A percentile compares a stretch with the other conserved stretches of the same genome.
These are phyloP conservation scores for Smittia aterrima DNA, from an alignment of 2,888 invertebrate genomes.

Conservation along the genomic window DNA sequence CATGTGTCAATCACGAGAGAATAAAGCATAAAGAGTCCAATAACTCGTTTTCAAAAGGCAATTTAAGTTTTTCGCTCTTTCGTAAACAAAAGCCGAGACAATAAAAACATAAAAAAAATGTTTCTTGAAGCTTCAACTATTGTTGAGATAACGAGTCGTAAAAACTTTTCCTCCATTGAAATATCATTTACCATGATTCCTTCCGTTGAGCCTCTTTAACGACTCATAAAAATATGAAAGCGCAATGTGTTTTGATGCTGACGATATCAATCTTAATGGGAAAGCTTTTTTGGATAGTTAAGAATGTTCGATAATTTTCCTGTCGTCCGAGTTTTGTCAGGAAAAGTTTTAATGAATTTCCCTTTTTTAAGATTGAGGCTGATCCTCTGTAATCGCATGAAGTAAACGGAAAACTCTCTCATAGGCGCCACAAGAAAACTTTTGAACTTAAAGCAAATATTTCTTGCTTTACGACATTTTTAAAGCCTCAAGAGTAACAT, in stretches of 20 bases:
- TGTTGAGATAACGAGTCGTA: background rate
- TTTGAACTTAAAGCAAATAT: too few relatives aligned
- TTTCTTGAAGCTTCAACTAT: background rate
- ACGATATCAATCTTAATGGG: too few relatives aligned
- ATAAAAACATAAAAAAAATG: background rate
- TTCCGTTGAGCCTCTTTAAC: background rate
- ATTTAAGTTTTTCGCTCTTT: background rate
- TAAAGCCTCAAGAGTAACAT: too few relatives aligned
- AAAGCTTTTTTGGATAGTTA: too few relatives aligned
- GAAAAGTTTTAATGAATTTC: too few relatives aligned
- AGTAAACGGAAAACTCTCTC: too few relatives aligned
- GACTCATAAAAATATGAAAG: background rate
- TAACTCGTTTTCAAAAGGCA: background rate
- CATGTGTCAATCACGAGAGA: background rate
- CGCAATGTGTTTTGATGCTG: background rate
- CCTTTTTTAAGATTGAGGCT: too few relatives aligned
- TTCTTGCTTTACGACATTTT: too few relatives aligned
- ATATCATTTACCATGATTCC: background rate
- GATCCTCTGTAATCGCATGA: too few relatives aligned
- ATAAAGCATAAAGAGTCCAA: background rate
- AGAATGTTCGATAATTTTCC: too few relatives aligned
- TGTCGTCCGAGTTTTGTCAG: too few relatives aligned
- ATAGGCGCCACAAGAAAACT: too few relatives aligned
- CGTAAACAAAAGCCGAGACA: background rate
- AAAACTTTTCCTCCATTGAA: background rate